Base-by-base conservation (phyloP, 2,797 vertebrate genomes). In the Halcyon smyrnensis region DNA sequence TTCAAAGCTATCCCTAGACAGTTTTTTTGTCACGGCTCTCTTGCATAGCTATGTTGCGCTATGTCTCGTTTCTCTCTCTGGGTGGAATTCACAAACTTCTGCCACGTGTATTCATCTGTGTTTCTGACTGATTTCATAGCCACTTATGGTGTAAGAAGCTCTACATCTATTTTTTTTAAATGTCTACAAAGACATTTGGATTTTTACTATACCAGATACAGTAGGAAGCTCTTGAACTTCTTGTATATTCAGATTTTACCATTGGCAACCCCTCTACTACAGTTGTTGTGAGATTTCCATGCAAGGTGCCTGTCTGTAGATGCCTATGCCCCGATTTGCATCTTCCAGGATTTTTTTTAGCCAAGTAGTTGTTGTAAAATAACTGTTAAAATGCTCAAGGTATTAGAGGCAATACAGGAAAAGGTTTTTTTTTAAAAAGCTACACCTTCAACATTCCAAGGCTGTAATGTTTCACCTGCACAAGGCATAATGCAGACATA, bases 61-160 rank as follows among this genome's bases (percentile, higher is more conserved):
- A 7, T 54, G 34, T 56, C 50, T 93, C 11, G 5, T 63, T 91
- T 95, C 79, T 46, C 12, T 71, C 18, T 62, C 83, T 85, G 34
- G 5, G 36, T 81, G 39, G 74, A 93, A 95, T 87, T 90, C 16
- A 19, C 12, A 71, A 48, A 77, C 34, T 73, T 83, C 21, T 75
- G 24, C 16, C 10, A 7, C 34, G 11, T 51, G 11, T 57, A 19
- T 79, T 87, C 12, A 6, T 77, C 39, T 74, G 8, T 39, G 24
- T 77, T 91, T 63, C 64, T 53, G 39, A 28, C 15, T 34, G n/a
- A 79, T 82, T 96, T 95, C 45, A 32, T 13, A 80, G 28, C 25
- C 5, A 6, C 18, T 84, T 71, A 60, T 5, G 5, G 20, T 83
- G 6, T n/a, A 81, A 82, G 25, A 79, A 50, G 8, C 4, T 74